Percentiles rank a stretch among this genome's conserved stretches.
Evolutionary conservation across 2,797 vertebrate species (phyloP).

Genomic region (Pygocentrus nattereri): DNA sequence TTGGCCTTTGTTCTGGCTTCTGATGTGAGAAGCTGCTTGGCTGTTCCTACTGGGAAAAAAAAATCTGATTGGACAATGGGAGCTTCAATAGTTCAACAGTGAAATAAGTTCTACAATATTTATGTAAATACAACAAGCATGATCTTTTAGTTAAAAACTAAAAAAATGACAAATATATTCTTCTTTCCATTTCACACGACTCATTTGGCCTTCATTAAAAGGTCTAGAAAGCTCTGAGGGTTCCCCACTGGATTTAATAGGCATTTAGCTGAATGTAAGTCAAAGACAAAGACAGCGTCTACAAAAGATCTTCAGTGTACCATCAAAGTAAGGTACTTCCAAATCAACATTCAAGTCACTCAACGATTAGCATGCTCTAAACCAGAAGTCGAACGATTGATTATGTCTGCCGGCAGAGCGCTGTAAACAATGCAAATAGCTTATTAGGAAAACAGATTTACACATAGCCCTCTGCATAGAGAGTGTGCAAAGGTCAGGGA

Average conservation of each 20-base stretch:
- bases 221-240: too few relatives aligned
- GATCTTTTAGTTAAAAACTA: too few relatives aligned
- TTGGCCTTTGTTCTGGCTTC: too few relatives aligned
- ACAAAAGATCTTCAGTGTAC: background rate
- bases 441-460: slow-evolving; percentile 54
- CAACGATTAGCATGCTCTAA: slow-evolving; percentile 13
- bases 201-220: too few relatives aligned
- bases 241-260: background rate
- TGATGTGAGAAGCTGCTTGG: too few relatives aligned
- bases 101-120: too few relatives aligned
- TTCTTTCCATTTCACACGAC: too few relatives aligned
- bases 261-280: background rate
- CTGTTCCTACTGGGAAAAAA: too few relatives aligned
- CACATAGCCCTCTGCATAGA: slow-evolving; percentile 38
- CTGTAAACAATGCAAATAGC: slow-evolving; percentile 45
- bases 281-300: background rate
- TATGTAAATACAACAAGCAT: too few relatives aligned
- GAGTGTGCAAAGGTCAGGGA: slow-evolving; percentile 47
- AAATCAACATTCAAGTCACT: slow-evolving; percentile 17
- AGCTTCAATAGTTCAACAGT: too few relatives aligned
- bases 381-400: slow-evolving; percentile 18
- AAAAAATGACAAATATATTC: too few relatives aligned
- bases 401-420: slow-evolving; percentile 19
- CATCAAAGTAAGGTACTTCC: background rate
- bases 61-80: too few relatives aligned